Evolutionary conservation across 2,888 invertebrate genomes (phyloP), one percentile per base, ranked within the genome.

Genomic region (Scaptomyza parva): DNA sequence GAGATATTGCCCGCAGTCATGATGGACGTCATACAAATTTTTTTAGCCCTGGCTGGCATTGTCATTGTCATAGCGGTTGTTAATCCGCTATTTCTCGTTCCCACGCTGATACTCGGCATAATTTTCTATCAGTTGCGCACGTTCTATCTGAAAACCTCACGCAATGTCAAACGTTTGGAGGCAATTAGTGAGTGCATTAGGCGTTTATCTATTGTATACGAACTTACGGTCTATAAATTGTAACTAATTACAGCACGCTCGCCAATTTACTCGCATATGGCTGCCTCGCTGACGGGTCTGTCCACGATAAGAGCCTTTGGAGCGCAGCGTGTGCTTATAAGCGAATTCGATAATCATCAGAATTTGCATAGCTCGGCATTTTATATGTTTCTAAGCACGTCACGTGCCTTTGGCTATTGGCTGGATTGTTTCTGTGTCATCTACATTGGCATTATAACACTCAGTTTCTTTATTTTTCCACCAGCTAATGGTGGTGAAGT

Each of bases 401-500:
- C 97, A 2, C 94, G 98, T 70, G 98, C 99, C 79, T 98, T 99
- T 89, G 98, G 98, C 0, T 96, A 98, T 88, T 97, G 97, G 94
- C 92, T 99, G 83, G 99, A 99, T 91, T 93, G 97, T 72, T 94
- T 98, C 53, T 98, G 98, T 89, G 94, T 97, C 0, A 75, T 96
- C 11, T 99, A 98, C 92, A 96, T 99, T 68, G 94, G 94, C 0
- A 91, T 96, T 54, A 97, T 99, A 0, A 97, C 98, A 0, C 93
- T 97, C 79, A 96, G 96, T 85, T 97, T 97, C 92, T 94, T 98
- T 44, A 91, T 96, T 0, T 92, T 95, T 51, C 93, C 94, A 41
- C 93, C 92, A 89, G 93, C 93, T 92, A 92, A 93, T 70, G 96
- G 95, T 18, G 96, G 96, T 28, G 94, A 94, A 86, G 95, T 96